Conservation (phyloP, 2,113 vertebrate species). For the Alligator mississippiensis region DNA sequence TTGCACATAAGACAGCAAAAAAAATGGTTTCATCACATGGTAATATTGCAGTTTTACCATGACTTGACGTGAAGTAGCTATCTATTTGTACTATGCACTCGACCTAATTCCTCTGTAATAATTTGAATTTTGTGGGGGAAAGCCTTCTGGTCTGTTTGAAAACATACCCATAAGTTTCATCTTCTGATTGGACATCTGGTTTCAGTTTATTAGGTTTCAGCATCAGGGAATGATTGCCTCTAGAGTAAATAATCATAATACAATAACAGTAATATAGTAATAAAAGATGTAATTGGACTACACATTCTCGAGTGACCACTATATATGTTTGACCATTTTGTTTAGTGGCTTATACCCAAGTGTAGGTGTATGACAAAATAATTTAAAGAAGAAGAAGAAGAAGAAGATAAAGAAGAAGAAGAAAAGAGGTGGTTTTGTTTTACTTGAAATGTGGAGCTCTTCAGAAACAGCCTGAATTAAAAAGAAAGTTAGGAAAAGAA, state of each 20-base stretch:
- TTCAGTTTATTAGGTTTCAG: slow-evolving; percentile 69
- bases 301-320: slow-evolving; percentile 65
- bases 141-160: slow-evolving; percentile 67
- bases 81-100: neutral
- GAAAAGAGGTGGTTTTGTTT: neutral
- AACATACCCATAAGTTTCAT: slow-evolving; percentile 68
- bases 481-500: neutral
- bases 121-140: slow-evolving; percentile 10
- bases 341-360: too few species aligned
- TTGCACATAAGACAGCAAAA: neutral
- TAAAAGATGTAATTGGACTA: slow-evolving; percentile 73
- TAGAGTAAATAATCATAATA: slow-evolving; percentile 72
- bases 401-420: slow-evolving; percentile 52
- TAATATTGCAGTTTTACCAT: neutral
- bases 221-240: slow-evolving; percentile 44
- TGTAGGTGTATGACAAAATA: too few species aligned
- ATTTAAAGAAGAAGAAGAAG: slow-evolving; percentile 58
- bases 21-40: neutral
- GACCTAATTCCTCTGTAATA: accelerated
- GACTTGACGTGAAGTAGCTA: neutral
- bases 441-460: neutral
- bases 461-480: neutral
- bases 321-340: neutral
- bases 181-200: slow-evolving; percentile 76
- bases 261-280: slow-evolving; percentile 69